Evolutionary conservation across 2,888 invertebrate genomes (phyloP).

Genomic region (Drosophila quinaria): DNA sequence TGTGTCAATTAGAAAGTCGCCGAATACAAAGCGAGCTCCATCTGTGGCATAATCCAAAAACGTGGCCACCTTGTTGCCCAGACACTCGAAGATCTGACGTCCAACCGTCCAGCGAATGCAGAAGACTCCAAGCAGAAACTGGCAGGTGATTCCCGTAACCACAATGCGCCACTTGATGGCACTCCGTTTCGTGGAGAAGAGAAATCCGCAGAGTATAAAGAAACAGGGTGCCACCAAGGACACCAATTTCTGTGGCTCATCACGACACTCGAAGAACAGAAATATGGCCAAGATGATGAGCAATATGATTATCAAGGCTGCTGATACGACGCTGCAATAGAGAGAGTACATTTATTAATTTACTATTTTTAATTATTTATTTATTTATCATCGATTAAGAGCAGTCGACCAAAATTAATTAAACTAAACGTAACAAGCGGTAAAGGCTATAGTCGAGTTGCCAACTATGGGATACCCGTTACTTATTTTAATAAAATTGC

Average conservation of each 20-base stretch:
- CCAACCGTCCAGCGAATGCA: slow-evolving; percentile 95
- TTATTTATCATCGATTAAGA: too few relatives aligned
- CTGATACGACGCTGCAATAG: slow-evolving; percentile 86
- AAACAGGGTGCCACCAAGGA: slow-evolving; percentile 89
- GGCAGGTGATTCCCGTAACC: slow-evolving; percentile 91
- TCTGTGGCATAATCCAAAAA: slow-evolving; percentile 92
- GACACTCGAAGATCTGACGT: slow-evolving; percentile 88
- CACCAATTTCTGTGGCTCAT: slow-evolving; percentile 88
- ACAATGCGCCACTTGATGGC: slow-evolving; percentile 93
- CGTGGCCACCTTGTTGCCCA: slow-evolving; percentile 89
- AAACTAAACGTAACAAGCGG: too few relatives aligned
- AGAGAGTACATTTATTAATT: background rate
- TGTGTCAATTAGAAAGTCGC: slow-evolving; percentile 88
- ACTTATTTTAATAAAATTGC: too few relatives aligned
- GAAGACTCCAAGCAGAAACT: slow-evolving; percentile 93
- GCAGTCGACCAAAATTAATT: too few relatives aligned
- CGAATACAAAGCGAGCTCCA: slow-evolving; percentile 95
- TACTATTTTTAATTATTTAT: too few relatives aligned
- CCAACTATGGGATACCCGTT: too few relatives aligned
- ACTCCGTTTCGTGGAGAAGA: slow-evolving; percentile 88
- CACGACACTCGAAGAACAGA: slow-evolving; percentile 89
- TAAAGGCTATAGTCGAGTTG: too few relatives aligned
- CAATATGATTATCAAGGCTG: slow-evolving; percentile 85
- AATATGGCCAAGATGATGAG: slow-evolving; percentile 87
- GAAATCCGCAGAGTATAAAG: slow-evolving; percentile 88